Evolutionary conservation across 1,140 invertebrate genomes (phyloP).

Genomic region (Drosophila lacteicornis): DNA sequence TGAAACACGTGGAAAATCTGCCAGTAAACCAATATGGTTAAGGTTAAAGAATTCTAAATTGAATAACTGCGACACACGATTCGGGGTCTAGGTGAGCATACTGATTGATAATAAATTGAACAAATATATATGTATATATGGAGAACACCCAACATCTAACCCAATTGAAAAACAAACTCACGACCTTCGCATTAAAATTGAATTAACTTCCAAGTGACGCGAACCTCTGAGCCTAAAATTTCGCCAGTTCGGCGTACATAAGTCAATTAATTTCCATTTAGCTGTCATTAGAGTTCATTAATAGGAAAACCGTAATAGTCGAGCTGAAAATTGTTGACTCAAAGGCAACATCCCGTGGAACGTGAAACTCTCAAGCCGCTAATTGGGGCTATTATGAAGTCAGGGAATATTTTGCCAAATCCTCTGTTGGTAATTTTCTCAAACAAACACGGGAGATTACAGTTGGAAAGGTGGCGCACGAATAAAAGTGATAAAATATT

Average conservation of each 20-base stretch:
- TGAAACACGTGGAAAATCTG: neutral
- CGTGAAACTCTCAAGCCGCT: conserved; percentile 37
- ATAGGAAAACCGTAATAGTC: conserved; percentile 43
- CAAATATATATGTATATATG: conserved; percentile 28
- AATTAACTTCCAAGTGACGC: conserved; percentile 46
- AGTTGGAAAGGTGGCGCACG: conserved; percentile 4
- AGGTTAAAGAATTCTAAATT: conserved; percentile 10
- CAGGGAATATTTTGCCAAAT: conserved; percentile 11
- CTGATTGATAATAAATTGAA: conserved; percentile 59
- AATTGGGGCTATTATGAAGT: conserved; percentile 38
- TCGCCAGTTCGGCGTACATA: conserved; percentile 20
- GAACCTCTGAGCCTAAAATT: conserved; percentile 14
- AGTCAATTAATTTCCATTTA: conserved; percentile 71
- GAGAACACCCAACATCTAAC: conserved; percentile 7
- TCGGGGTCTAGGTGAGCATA: conserved; percentile 25
- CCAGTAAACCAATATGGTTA: neutral
- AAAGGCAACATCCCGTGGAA: conserved; percentile 14
- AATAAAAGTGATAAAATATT: conserved; percentile 18
- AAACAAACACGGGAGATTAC: neutral
- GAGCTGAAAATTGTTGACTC: conserved; percentile 24
- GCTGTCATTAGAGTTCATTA: conserved; percentile 63
- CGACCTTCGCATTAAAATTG: conserved; percentile 53
- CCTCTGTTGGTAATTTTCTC: neutral
- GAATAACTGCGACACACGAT: conserved; percentile 25
- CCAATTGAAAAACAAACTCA: conserved; percentile 32